These are phyloP conservation scores for Branchipolynoe longqiensis DNA, from an alignment of 2,888 invertebrate genomes.

Conservation along the genomic window DNA sequence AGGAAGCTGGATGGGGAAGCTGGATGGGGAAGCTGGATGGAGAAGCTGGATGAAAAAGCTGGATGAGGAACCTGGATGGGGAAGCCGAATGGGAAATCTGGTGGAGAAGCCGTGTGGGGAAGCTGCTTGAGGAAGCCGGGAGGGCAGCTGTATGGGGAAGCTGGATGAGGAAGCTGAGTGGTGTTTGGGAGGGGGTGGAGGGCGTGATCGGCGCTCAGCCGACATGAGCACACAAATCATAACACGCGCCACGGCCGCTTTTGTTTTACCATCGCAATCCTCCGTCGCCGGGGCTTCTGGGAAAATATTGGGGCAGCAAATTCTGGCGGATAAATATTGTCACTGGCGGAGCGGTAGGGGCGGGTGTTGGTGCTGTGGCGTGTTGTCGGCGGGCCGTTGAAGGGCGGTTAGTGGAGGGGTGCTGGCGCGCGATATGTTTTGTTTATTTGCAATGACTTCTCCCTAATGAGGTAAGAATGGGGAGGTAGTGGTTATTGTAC, in stretches of 20 bases:
- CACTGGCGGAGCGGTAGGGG: background rate
- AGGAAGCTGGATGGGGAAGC: too few species aligned
- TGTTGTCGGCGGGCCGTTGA: background rate
- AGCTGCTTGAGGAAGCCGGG: too few species aligned
- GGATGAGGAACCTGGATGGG: too few species aligned
- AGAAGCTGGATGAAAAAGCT: too few species aligned
- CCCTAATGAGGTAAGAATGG: constrained; percentile 48
- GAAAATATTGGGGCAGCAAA: constrained; percentile 55
- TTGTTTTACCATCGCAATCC: constrained; percentile 52
- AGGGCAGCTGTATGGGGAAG: too few species aligned
- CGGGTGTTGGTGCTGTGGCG: background rate
- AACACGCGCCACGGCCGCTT: constrained; percentile 10
- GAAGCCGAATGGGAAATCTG: too few species aligned
- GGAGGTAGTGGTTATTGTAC: constrained; percentile 27
- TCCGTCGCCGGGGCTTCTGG: constrained; percentile 37
- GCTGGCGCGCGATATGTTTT: constrained; percentile 21
- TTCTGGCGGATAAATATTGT: constrained; percentile 51
- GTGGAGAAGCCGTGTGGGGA: too few species aligned
- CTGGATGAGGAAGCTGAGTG: background rate
- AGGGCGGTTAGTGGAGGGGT: background rate
- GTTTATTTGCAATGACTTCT: constrained; percentile 44
- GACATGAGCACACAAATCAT: constrained; percentile 52
- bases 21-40: too few species aligned
- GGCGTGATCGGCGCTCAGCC: constrained; percentile 24
- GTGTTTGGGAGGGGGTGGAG: background rate